These are phyloP conservation scores for Perdix hodgsoniae DNA, from an alignment of 2,797 vertebrate genomes.

Conservation along the genomic window DNA sequence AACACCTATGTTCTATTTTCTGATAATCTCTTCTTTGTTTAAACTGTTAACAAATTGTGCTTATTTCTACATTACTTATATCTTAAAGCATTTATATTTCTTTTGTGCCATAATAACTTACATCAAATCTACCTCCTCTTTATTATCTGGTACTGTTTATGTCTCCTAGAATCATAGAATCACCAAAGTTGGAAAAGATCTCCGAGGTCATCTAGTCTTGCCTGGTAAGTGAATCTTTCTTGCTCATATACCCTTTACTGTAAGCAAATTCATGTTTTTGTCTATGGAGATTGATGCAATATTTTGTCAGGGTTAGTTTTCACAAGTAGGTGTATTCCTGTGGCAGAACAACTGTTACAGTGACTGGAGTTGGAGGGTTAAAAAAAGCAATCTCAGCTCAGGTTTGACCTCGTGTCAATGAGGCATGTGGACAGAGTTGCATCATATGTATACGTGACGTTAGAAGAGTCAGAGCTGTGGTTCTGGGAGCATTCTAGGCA, in stretches of 20 bases:
- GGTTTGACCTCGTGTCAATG: neutral
- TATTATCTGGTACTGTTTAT: neutral
- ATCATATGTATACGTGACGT: fast-evolving
- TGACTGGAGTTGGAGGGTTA: neutral
- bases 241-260: neutral
- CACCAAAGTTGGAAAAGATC: too few species aligned
- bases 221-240: neutral
- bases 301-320: neutral
- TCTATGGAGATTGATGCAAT: neutral
- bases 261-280: neutral
- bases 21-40: neutral
- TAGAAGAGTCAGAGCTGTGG: neutral
- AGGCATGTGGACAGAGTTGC: fast-evolving
- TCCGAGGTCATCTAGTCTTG: neutral
- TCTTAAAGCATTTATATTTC: neutral
- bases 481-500: neutral
- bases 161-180: neutral
- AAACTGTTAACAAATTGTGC: neutral
- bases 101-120: neutral
- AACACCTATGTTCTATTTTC: neutral
- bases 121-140: neutral
- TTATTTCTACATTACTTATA: neutral
- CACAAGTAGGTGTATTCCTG: neutral
- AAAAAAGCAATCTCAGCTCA: neutral
- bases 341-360: neutral